phyloP scores from a whole-genome alignment of 1,140 invertebrate species.

The Drosophila tsacasi region DNA sequence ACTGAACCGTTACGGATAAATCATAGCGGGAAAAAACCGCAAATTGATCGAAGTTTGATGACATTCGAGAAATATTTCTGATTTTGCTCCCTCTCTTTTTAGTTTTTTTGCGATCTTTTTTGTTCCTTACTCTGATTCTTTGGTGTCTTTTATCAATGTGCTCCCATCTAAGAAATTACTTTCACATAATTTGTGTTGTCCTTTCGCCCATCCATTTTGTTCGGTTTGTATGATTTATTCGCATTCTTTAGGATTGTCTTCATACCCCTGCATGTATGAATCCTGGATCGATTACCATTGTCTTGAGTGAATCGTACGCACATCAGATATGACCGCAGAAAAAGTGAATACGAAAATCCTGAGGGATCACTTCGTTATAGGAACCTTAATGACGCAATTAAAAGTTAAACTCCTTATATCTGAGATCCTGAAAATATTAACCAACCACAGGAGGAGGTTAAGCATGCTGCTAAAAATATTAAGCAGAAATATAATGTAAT shows the following conservation, averaged over 20 bases:
- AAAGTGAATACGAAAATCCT: slow-evolving; percentile 43
- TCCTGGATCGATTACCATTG: slow-evolving; percentile 66
- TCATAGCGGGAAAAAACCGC: slow-evolving; percentile 61
- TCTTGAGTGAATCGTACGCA: slow-evolving; percentile 37
- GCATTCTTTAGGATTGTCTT: slow-evolving; percentile 38
- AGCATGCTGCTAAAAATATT: not conserved
- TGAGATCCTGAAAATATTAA: slow-evolving; percentile 6
- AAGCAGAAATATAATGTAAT: not conserved
- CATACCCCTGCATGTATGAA: slow-evolving; percentile 36
- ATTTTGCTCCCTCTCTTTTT: slow-evolving; percentile 23
- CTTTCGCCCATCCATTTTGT: slow-evolving; percentile 34
- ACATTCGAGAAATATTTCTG: slow-evolving; percentile 48
- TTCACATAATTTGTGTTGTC: slow-evolving; percentile 73
- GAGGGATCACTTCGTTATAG: slow-evolving; percentile 35
- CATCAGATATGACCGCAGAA: slow-evolving; percentile 53
- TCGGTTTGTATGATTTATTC: slow-evolving; percentile 67
- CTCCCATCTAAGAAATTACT: slow-evolving; percentile 80
- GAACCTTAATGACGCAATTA: slow-evolving; percentile 29
- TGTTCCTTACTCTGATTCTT: slow-evolving; percentile 11
- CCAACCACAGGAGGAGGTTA: slow-evolving; percentile 1
- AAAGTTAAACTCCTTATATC: slow-evolving; percentile 47
- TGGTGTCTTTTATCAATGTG: slow-evolving; percentile 67
- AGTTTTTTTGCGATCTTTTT: slow-evolving; percentile 33
- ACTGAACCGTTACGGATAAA: slow-evolving; percentile 73
- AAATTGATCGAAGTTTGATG: slow-evolving; percentile 81